phyloP scores from a whole-genome alignment of 1,140 invertebrate species.

The Lepidurus arcticus region DNA sequence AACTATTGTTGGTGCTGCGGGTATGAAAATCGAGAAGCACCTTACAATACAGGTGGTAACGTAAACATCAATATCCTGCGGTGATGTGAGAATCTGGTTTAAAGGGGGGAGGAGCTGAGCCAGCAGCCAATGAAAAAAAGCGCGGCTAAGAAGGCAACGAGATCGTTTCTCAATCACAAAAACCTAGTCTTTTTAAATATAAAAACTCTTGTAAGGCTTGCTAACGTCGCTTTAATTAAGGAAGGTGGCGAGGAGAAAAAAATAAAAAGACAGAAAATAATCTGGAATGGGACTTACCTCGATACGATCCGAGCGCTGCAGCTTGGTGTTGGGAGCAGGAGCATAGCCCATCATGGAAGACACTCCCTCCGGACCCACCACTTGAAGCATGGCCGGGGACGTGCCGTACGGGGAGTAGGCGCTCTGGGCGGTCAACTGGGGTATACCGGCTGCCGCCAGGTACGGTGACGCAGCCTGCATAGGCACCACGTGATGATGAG shows the following conservation, averaged over 20 bases:
- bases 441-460: constrained; percentile 32
- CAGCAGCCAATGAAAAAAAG: not conserved
- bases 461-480: constrained; percentile 37
- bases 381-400: constrained; percentile 74
- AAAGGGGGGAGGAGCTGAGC: not conserved
- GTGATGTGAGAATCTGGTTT: not conserved
- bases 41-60: too few relatives aligned
- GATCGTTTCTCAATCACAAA: not conserved
- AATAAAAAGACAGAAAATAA: not conserved
- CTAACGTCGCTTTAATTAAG: not conserved
- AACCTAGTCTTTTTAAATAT: not conserved
- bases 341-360: constrained; percentile 70
- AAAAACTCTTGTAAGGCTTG: not conserved
- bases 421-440: constrained; percentile 30
- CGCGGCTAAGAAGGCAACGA: not conserved
- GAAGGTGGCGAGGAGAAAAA: not conserved
- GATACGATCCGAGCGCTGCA: constrained; percentile 87
- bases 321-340: constrained; percentile 54
- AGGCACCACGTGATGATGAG: constrained; percentile 17
- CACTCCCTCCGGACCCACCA: constrained; percentile 71
- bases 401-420: constrained; percentile 34
- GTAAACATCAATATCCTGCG: too few relatives aligned
- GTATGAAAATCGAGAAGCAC: too few relatives aligned
- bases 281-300: constrained; percentile 64
- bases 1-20: too few relatives aligned